Base-by-base conservation (phyloP, 2,888 invertebrate genomes). In the Sinodicranocentrus sp. region DNA sequence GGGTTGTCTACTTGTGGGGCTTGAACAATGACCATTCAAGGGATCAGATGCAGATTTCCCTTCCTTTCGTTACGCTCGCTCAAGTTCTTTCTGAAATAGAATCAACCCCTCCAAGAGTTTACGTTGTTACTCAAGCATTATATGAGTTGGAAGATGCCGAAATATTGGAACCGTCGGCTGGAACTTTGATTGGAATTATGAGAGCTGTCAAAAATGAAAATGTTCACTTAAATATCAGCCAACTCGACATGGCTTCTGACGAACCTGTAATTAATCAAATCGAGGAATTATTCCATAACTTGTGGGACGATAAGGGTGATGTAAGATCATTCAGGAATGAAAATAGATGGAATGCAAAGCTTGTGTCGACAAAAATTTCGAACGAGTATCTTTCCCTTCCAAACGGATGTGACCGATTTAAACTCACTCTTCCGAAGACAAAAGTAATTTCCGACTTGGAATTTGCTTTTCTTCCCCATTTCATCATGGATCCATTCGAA, bases 1-100 rank as follows among this genome's bases (percentile, higher is more conserved):
- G 77, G n/a, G 26, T 77, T 10, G 13, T 77, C 13, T 77, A 77
- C 43, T 48, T 68, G 8, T 77, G 77, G 77, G 68, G 26, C 10
- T 26, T 54, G 82, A 73, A 10, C 23, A 73, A 3, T 10, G 68
- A 17, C 68, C 59, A n/a, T 2, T 23, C 23, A 2, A n/a, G 25
- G 13, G 59, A 59, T 25, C 17, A 73, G 13, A 73, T n/a, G 82
- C 73, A 57, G 54, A 25, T 59, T 26, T 59, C 25, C 2, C 25
- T 25, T 1, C 23, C 59, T 1, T 25, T 59, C 25, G 5, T 59
- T 13, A 8, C 1, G 2, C 25, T 15, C 25, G 1, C 25, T 23
- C 59, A 23, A 59, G 15, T 48, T 10, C 13, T 68, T 10, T 54
- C 43, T 8, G 59, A 25, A 10, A 15, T 10, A 33, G 17, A 65